These are phyloP conservation scores for Brachyalestes nurse DNA, from an alignment of 2,797 vertebrate genomes.

Conservation along the genomic window DNA sequence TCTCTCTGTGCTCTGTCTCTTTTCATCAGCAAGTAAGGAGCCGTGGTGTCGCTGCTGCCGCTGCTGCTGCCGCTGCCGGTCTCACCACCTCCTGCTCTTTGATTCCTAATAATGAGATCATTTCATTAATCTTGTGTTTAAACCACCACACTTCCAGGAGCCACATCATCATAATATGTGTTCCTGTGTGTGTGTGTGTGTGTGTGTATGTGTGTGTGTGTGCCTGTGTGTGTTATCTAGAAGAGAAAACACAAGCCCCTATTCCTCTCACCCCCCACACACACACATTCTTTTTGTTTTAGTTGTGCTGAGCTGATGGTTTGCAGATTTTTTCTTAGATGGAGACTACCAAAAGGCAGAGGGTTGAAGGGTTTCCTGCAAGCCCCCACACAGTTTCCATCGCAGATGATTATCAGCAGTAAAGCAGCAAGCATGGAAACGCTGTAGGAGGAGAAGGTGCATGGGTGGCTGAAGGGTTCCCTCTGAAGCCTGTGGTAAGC, in stretches of 20 bases:
- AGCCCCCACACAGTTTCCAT: slow-evolving; percentile 61
- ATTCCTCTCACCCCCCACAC: background rate
- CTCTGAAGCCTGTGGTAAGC: slow-evolving; percentile 75
- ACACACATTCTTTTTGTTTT: slow-evolving; percentile 18
- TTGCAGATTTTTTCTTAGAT: slow-evolving; percentile 32
- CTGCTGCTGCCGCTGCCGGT: background rate
- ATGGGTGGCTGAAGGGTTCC: slow-evolving; percentile 74
- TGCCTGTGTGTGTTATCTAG: background rate
- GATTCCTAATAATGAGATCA: slow-evolving; percentile 55
- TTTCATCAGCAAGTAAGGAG: slow-evolving; percentile 50
- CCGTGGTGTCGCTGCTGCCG: background rate
- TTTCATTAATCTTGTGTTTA: slow-evolving; percentile 51
- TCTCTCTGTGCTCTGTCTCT: background rate
- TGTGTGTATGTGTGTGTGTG: background rate
- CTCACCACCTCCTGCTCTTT: slow-evolving; percentile 48
- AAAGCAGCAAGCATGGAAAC: slow-evolving; percentile 72
- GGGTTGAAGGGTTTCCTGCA: slow-evolving; percentile 60
- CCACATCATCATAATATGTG: background rate
- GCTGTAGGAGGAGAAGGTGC: slow-evolving; percentile 61
- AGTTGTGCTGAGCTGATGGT: slow-evolving; percentile 19
- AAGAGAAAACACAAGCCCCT: slow-evolving; percentile 24
- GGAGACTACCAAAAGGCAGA: slow-evolving; percentile 43
- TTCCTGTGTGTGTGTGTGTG: background rate
- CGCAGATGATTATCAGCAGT: slow-evolving; percentile 57
- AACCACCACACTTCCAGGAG: slow-evolving; percentile 47